Conservation (phyloP, 1,140 invertebrate species). For the Adelges cooleyi region DNA sequence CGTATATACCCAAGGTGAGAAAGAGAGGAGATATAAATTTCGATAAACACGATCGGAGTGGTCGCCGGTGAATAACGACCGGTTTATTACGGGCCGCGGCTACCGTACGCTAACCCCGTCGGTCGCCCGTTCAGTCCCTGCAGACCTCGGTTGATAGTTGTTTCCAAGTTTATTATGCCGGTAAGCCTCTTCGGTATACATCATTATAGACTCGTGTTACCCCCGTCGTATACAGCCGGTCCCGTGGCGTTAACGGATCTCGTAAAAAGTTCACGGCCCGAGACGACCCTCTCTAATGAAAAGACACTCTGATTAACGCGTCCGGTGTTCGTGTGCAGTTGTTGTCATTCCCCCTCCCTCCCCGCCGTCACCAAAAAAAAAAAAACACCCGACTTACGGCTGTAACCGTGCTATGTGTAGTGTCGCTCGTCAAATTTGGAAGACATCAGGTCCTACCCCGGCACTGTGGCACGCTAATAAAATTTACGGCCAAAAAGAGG, state of each 20-base stretch:
- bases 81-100: slow-evolving; percentile 2
- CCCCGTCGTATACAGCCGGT: not conserved
- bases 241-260: not conserved
- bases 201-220: too few relatives aligned
- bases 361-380: too few relatives aligned
- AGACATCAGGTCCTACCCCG: not conserved
- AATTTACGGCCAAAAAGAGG: not conserved
- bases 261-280: not conserved
- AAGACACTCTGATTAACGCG: slow-evolving; percentile 15
- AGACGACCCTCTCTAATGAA: not conserved
- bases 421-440: not conserved
- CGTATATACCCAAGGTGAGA: too few relatives aligned
- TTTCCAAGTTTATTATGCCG: not conserved
- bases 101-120: not conserved
- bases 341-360: not conserved
- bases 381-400: too few relatives aligned
- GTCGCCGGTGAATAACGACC: not conserved
- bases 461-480: not conserved
- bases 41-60: slow-evolving; percentile 15
- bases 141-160: not conserved
- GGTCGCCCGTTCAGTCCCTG: not conserved
- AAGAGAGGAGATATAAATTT: not conserved
- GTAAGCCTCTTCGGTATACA: not conserved
- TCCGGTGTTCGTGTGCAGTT: not conserved
- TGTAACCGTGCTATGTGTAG: too few relatives aligned